A percentile compares a stretch with the other conserved stretches of the same genome.
Conservation (phyloP, 2,797 vertebrate species). For the Eutrigla gurnardus region DNA sequence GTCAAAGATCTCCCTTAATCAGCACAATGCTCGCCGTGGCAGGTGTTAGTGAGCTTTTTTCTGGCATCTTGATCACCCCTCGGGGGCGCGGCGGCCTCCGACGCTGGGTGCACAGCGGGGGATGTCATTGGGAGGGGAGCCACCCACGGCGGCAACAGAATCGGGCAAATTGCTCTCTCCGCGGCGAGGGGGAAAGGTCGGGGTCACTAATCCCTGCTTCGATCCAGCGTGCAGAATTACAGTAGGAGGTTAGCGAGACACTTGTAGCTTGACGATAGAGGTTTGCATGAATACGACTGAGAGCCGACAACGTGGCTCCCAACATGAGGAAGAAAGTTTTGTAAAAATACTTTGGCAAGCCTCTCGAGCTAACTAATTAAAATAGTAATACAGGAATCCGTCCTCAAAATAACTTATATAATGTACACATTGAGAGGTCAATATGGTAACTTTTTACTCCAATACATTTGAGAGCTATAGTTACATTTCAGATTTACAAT, state of each 20-base stretch:
- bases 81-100: conserved; percentile 59
- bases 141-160: conserved; percentile 76
- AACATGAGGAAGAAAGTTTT: neutral
- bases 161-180: conserved; percentile 83
- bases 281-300: conserved; percentile 33
- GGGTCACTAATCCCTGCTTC: conserved; percentile 50
- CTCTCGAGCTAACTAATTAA: neutral
- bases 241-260: conserved; percentile 29
- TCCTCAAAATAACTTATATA: neutral
- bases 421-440: no score
- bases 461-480: neutral
- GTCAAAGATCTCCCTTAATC: conserved; percentile 82
- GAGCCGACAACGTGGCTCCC: neutral
- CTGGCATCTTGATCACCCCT: conserved; percentile 78
- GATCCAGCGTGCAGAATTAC: conserved; percentile 29
- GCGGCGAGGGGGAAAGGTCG: conserved; percentile 70
- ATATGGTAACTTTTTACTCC: no score
- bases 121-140: conserved; percentile 78
- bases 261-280: conserved; percentile 22
- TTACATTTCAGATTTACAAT: neutral
- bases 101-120: conserved; percentile 69
- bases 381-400: neutral
- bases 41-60: conserved; percentile 79
- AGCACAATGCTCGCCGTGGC: conserved; percentile 81
- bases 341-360: neutral